Base-by-base conservation (phyloP, 92 coral and sea anemone genomes). In the Siderastrea radians region DNA sequence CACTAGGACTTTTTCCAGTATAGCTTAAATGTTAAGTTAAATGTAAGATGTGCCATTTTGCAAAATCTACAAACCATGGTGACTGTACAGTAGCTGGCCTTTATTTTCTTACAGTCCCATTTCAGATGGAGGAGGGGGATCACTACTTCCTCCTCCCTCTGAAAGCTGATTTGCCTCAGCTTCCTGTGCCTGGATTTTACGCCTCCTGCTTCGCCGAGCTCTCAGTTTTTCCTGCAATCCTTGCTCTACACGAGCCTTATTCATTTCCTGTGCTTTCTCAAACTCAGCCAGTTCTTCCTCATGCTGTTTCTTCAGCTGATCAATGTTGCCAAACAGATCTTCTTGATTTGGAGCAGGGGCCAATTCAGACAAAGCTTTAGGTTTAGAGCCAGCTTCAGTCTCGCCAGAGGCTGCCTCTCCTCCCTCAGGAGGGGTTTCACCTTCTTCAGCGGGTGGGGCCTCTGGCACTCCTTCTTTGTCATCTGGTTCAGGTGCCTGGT, bases 221-320 rank as follows among this genome's bases (percentile, higher is more conserved):
- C 91, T 89, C 52, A 97, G 91, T 81, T 87, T 97, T 87, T 97
- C 99, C 78, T 97, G 99, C 50, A 97, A 86, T 19, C 98, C 98
- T 77, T 97, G 99, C 10, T 95, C 97, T 47, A 95, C 96, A 3
- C 99, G 92, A 14, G 98, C 95, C 73, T 94, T 94, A 82, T 97
- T 97, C 74, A 97, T 68, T 66, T 97, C 98, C 79, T 97, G 99
- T 7, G 94, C 94, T 82, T 92, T 95, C 77, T 96, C 96, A 84
- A 97, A 97, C 91, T 97, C 97, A 14, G 98, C 98, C 38, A 97
- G 80, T 44, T 97, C 98, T 75, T 97, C 98, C 72, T 97, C 99
- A 47, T 97, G 98, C 16, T 95, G 96, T 77, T 94, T 95, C 90
- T 95, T 97, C 16, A 97, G 85, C 74, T 97, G 94, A 51, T 95